A percentile compares a stretch with the other conserved stretches of the same genome.
These are phyloP conservation scores for Cydia pomonella DNA, from an alignment of 1,140 invertebrate species.

Conservation along the genomic window DNA sequence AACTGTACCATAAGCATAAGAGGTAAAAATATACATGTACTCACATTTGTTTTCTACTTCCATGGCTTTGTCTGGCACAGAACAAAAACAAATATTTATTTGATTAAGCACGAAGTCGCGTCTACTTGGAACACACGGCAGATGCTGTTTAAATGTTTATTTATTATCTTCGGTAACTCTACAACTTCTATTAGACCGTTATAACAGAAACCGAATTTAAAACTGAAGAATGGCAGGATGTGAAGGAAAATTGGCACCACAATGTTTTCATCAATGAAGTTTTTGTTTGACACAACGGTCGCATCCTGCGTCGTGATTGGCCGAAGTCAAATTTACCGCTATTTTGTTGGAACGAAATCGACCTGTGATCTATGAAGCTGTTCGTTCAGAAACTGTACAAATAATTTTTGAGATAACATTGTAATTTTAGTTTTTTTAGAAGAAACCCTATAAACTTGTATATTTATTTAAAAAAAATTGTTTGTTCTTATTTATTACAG, in stretches of 20 bases:
- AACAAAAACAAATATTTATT: conserved; percentile 38
- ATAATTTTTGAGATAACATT: no score
- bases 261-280: conserved; percentile 55
- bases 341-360: conserved; percentile 53
- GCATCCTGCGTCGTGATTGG: conserved; percentile 57
- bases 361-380: conserved; percentile 58
- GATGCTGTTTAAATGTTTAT: conserved; percentile 48
- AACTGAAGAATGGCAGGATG: conserved; percentile 58
- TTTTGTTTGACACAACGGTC: conserved; percentile 58
- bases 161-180: conserved; percentile 44
- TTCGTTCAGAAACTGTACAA: conserved; percentile 46
- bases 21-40: conserved; percentile 39
- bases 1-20: background rate
- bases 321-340: conserved; percentile 61
- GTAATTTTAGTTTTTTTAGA: no score
- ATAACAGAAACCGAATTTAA: conserved; percentile 65
- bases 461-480: no score
- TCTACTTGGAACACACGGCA: conserved; percentile 50
- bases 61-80: conserved; percentile 51
- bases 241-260: conserved; percentile 42
- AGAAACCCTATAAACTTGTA: no score
- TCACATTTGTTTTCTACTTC: conserved; percentile 74
- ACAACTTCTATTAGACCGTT: conserved; percentile 59
- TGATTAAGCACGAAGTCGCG: conserved; percentile 47
- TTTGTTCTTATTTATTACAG: no score